Evolutionary conservation across 2,797 vertebrate genomes (phyloP), one percentile per base, ranked within the genome.

Genomic region (Heliangelus exortis): DNA sequence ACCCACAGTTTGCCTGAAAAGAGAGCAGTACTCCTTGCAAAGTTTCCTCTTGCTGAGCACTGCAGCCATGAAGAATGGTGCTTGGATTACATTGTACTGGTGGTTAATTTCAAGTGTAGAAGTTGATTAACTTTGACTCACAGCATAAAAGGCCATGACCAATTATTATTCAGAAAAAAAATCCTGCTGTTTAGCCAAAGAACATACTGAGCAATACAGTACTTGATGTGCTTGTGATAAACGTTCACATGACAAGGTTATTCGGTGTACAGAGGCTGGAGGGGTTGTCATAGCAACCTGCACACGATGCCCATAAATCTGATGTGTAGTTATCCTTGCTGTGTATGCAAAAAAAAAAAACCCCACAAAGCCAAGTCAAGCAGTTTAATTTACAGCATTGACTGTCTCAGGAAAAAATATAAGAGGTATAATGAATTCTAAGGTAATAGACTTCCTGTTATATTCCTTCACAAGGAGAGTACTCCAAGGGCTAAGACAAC

Each of bases 181-280:
- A 96, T 95, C 97, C 96, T 93, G 95, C 97, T 97, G 97, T 98
- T 97, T 97, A 97, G 96, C 96, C 97, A 95, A 96, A 95, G 97
- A 97, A 84, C 57, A 12, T 94, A 95, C 74, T 8, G 71, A 96
- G 96, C 97, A 97, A 93, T 96, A 97, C 97, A 47, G 91, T 97
- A 97, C 97, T 98, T 96, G 98, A 97, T 98, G 97, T 98, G 97
- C 96, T 95, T 96, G 96, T 98, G 98, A 98, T 98, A 98, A 98
- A 98, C 50, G 95, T 95, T 98, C 98, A 97, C 97, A 98, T 97
- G 97, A 97, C 98, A 98, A 98, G 98, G 98, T 98, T 98, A 98
- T 98, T 98, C 97, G 97, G 97, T 97, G 97, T 97, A 97, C 97
- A 97, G 97, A 68, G 81, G 97, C 97, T 97, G 87, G 97, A 97